Percentiles rank a stretch among this genome's conserved stretches.
Evolutionary conservation across 2,888 invertebrate species (phyloP).

Genomic region (Volucella inanis): DNA sequence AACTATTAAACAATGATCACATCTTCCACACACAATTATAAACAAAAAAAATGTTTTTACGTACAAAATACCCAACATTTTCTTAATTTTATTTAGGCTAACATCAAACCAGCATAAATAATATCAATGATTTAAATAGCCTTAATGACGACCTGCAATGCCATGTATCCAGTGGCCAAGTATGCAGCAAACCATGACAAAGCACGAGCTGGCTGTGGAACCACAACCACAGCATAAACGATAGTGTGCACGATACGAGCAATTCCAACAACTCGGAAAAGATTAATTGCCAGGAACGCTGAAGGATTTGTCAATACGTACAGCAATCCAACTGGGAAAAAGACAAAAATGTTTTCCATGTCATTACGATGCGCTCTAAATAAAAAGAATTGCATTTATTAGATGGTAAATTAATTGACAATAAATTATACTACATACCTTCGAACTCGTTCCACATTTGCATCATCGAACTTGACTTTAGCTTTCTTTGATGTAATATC

Average conservation of each 20-base stretch:
- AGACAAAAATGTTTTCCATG: slow-evolving; percentile 86
- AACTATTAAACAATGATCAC: not conserved
- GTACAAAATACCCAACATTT: slow-evolving; percentile 36
- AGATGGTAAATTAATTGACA: not conserved
- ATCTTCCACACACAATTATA: slow-evolving; percentile 22
- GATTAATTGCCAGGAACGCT: slow-evolving; percentile 83
- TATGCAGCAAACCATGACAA: slow-evolving; percentile 83
- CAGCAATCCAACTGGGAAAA: slow-evolving; percentile 84
- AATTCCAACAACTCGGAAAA: slow-evolving; percentile 84
- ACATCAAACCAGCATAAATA: slow-evolving; percentile 27
- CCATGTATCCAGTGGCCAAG: slow-evolving; percentile 83
- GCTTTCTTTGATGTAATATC: slow-evolving; percentile 79
- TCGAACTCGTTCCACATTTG: slow-evolving; percentile 83
- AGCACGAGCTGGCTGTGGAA: slow-evolving; percentile 85
- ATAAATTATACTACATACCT: slow-evolving; percentile 59
- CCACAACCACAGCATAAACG: slow-evolving; percentile 84
- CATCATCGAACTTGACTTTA: slow-evolving; percentile 81
- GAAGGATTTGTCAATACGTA: slow-evolving; percentile 84
- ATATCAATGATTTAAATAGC: slow-evolving; percentile 75
- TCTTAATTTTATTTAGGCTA: slow-evolving; percentile 38
- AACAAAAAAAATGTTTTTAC: not conserved
- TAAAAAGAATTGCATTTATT: slow-evolving; percentile 51
- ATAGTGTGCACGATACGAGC: slow-evolving; percentile 84
- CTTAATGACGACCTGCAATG: slow-evolving; percentile 79
- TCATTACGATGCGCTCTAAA: slow-evolving; percentile 86